phyloP scores from a whole-genome alignment of 2,888 invertebrate genomes.

The Stenurella melanura region DNA sequence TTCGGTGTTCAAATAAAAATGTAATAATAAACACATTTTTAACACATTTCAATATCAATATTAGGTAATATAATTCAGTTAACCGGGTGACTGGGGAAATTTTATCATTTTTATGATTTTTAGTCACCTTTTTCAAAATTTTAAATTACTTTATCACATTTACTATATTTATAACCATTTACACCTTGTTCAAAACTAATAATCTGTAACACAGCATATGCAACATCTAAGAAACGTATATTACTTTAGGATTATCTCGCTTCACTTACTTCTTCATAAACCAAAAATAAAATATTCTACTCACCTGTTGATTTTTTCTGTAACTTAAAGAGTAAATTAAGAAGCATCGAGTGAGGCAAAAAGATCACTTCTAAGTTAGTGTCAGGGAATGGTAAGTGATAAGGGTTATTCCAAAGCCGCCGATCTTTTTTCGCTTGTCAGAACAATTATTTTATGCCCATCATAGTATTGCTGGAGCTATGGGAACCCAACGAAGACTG shows the following conservation, averaged over 20 bases:
- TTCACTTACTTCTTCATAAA: constrained; percentile 12
- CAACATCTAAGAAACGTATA: too few relatives aligned
- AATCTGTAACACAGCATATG: too few relatives aligned
- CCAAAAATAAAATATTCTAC: constrained; percentile 26
- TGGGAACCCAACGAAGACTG: constrained; percentile 18
- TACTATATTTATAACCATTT: too few relatives aligned
- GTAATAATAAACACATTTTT: too few relatives aligned
- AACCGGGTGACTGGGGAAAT: too few relatives aligned
- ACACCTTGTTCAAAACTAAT: too few relatives aligned
- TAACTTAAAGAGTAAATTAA: constrained; percentile 15
- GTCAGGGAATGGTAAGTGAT: constrained; percentile 38
- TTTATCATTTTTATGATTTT: too few relatives aligned
- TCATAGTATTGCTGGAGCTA: constrained; percentile 16
- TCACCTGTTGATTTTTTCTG: constrained; percentile 32
- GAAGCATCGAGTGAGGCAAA: constrained; percentile 25
- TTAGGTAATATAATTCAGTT: too few relatives aligned
- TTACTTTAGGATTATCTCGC: neutral
- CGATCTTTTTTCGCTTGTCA: constrained; percentile 39
- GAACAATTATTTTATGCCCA: constrained; percentile 37
- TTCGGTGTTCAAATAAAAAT: too few relatives aligned
- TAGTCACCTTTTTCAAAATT: too few relatives aligned
- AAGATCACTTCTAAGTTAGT: constrained; percentile 30
- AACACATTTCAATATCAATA: too few relatives aligned
- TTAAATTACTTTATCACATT: too few relatives aligned
- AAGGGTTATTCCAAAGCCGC: constrained; percentile 34